Percentiles rank a stretch among this genome's conserved stretches.
phyloP scores from a whole-genome alignment of 2,797 vertebrate genomes.

The Crocidura indochinensis region DNA sequence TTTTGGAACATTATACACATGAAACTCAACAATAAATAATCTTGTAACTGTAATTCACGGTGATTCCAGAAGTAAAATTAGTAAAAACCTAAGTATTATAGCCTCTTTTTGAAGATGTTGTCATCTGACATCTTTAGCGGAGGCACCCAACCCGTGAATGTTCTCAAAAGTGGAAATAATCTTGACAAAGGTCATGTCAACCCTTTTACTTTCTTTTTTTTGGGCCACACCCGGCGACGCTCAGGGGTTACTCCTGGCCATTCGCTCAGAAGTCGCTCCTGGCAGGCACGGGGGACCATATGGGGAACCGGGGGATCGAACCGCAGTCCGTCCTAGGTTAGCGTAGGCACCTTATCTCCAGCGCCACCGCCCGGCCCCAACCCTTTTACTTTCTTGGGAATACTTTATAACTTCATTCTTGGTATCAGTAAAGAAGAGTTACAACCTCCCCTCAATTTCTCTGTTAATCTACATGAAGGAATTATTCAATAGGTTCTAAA shows the following conservation, averaged over 20 bases:
- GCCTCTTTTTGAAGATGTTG: constrained; percentile 23
- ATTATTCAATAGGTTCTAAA: constrained; percentile 21
- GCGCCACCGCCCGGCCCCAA: no score
- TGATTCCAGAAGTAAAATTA: no score
- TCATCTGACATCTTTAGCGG: not conserved
- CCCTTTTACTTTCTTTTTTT: constrained; percentile 33
- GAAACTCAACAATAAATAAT: no score
- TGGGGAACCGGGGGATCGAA: no score
- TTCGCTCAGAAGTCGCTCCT: no score
- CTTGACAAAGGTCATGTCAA: constrained; percentile 9
- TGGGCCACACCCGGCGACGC: no score
- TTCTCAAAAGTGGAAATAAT: constrained; percentile 16
- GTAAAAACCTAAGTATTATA: not conserved
- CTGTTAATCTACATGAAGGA: constrained; percentile 1
- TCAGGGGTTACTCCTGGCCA: no score
- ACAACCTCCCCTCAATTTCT: not conserved
- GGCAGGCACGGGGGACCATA: no score
- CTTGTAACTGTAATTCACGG: no score
- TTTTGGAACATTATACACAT: no score
- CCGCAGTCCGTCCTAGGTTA: no score
- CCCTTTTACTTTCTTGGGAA: not conserved
- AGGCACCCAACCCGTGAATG: not conserved
- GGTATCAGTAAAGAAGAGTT: not conserved
- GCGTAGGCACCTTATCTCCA: no score
- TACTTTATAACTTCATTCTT: constrained; percentile 27